These are phyloP conservation scores for Clistopyga incitator DNA, from an alignment of 2,888 invertebrate species.

Conservation along the genomic window DNA sequence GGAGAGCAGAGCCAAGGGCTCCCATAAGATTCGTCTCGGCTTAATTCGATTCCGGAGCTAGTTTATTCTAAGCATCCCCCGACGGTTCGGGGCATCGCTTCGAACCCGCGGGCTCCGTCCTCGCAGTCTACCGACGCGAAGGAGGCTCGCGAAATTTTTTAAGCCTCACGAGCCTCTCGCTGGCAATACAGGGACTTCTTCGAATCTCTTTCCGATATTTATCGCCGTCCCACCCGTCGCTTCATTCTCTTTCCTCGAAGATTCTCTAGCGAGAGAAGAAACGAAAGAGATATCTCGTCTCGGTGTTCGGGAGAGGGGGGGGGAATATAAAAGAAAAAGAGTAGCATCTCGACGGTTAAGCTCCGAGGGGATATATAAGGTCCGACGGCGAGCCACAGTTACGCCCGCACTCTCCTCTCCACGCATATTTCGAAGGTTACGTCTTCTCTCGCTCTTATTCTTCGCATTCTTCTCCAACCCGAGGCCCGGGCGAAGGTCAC, in stretches of 20 bases:
- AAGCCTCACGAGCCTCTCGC: constrained; percentile 19
- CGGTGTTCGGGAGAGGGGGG: not conserved
- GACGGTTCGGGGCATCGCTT: constrained; percentile 33
- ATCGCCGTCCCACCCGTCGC: constrained; percentile 39
- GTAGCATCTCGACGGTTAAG: constrained; percentile 4
- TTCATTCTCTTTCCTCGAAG: constrained; percentile 36
- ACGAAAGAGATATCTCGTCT: constrained; percentile 24
- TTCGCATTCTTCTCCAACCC: constrained; percentile 41
- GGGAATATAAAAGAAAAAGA: constrained; percentile 27
- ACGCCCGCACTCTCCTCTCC: constrained; percentile 15
- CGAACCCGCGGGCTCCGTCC: constrained; percentile 10
- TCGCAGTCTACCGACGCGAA: not conserved
- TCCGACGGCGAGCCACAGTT: constrained; percentile 14
- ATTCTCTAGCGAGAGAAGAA: constrained; percentile 16
- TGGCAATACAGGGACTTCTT: constrained; percentile 19
- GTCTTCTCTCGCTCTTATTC: constrained; percentile 50
- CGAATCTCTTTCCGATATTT: constrained; percentile 57
- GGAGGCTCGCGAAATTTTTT: constrained; percentile 45
- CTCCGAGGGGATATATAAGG: not conserved
- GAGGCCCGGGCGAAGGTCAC: constrained; percentile 48
- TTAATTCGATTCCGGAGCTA: constrained; percentile 47
- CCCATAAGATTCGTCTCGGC: constrained; percentile 45
- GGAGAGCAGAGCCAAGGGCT: constrained; percentile 22
- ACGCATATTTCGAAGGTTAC: constrained; percentile 48
- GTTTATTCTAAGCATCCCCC: constrained; percentile 36